Evolutionary conservation across 2,888 invertebrate genomes (phyloP), one percentile per base, ranked within the genome.

Genomic region (Oscheius sp.): DNA sequence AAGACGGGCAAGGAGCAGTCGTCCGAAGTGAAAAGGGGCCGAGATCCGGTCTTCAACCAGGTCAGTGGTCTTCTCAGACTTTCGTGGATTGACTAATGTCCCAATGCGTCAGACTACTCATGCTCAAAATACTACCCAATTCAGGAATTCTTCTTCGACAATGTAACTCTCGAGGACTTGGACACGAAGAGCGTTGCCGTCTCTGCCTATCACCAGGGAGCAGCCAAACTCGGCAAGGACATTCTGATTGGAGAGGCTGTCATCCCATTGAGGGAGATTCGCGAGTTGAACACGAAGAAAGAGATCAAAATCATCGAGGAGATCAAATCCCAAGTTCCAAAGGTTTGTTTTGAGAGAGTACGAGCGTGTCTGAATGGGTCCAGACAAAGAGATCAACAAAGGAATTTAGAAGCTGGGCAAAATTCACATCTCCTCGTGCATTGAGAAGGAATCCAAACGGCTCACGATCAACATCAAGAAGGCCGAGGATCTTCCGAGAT

Each of bases 231-330:
- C 10, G 88, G 87, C 59, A 86, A 89, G 70, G 89, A 89, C 47
- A 89, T 89, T 60, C 88, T 89, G 70, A 87, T 91, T n/a, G 90
- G 90, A 1, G 90, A 90, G 75, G 87, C 90, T 4, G 81, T 87
- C 55, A 83, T 90, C n/a, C 88, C 89, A 2, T 79, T 91, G 48
- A 86, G 88, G 47, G 89, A 89, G 74, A 89, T 90, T 72, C 87
- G 90, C 60, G 83, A 87, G 50, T 77, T 89, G 78, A 79, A 85
- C 70, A 82, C 90, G 33, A 89, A 90, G 70, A 89, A 89, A 73
- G 91, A 91, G 78, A 89, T 90, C 73, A 81, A 90, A 60, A 88
- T 91, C 78, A 89, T 90, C 86, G 89, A 89, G 73, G 90, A 90
- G 70, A 81, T 90, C 57, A 89, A 90, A 74, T 83, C 85, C 0